Conservation (phyloP, 2,113 vertebrate genomes). For the Falcunculus frontatus region DNA sequence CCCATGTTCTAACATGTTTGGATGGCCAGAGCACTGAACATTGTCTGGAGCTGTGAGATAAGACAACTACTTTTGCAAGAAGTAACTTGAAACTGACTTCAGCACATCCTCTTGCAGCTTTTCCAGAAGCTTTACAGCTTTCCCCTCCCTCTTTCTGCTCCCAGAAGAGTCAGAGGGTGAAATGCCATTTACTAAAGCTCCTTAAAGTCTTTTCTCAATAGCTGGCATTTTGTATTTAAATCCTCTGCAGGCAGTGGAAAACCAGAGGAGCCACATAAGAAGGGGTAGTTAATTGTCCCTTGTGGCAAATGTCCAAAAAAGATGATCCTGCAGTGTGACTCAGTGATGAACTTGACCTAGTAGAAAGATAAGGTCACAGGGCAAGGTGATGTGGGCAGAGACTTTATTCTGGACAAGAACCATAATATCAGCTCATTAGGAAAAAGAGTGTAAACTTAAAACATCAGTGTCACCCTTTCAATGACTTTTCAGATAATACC, state of each 20-base stretch:
- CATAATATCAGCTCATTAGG: not conserved
- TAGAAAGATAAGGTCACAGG: not conserved
- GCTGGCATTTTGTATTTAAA: not conserved
- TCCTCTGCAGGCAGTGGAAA: not conserved
- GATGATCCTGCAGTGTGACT: not conserved
- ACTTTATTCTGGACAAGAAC: not conserved
- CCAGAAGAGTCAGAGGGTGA: not conserved
- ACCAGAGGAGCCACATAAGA: not conserved
- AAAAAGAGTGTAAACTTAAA: not conserved
- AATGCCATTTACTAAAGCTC: slow-evolving; percentile 15
- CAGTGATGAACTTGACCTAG: not conserved
- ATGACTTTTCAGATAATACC: not conserved
- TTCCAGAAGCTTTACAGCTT: accelerated
- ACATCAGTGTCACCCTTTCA: not conserved
- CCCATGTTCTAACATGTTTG: not conserved
- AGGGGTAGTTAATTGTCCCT: not conserved
- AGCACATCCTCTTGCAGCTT: not conserved
- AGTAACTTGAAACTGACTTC: not conserved
- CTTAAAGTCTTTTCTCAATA: not conserved
- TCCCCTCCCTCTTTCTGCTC: not conserved
- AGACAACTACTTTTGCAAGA: not conserved
- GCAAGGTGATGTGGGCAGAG: not conserved
- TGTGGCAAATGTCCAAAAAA: not conserved
- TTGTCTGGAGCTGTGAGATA: not conserved
- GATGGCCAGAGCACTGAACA: not conserved